phyloP scores from a whole-genome alignment of 2,888 invertebrate species.

The Automeris io region DNA sequence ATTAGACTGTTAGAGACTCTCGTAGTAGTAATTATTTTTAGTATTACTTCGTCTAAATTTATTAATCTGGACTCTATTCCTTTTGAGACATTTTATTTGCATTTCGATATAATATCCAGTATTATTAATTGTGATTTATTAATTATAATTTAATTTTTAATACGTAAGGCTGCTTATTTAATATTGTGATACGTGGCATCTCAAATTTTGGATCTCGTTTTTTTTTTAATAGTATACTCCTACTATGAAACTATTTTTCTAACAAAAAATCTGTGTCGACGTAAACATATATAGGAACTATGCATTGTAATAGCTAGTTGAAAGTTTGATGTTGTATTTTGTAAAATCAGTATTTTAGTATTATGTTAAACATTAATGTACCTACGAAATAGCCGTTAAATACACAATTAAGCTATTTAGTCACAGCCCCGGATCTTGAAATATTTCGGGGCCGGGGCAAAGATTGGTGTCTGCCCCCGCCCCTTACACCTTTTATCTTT shows the following conservation, averaged over 20 bases:
- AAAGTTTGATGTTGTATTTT: no score
- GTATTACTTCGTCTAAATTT: conserved; percentile 2
- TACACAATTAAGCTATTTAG: no score
- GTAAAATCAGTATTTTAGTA: no score
- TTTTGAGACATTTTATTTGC: conserved; percentile 44
- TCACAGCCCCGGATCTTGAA: no score
- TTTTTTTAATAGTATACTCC: conserved; percentile 4
- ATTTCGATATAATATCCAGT: conserved; percentile 45
- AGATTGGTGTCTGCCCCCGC: no score
- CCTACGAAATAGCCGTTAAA: no score
- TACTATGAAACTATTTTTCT: not conserved
- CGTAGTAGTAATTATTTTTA: conserved; percentile 12
- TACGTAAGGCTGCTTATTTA: conserved; percentile 16
- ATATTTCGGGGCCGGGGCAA: no score
- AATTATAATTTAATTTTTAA: conserved; percentile 3
- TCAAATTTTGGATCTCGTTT: conserved; percentile 23
- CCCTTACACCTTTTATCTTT: no score
- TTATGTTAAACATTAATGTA: no score
- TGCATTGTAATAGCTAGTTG: no score
- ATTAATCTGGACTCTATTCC: conserved; percentile 5
- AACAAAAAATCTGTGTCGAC: not conserved
- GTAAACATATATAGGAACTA: no score
- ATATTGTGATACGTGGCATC: conserved; percentile 22
- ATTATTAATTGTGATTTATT: conserved; percentile 39
- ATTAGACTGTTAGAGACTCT: no score